Percentiles rank a stretch among this genome's conserved stretches.
Conservation (phyloP, 2,113 vertebrate species). For the Picathartes gymnocephalus region DNA sequence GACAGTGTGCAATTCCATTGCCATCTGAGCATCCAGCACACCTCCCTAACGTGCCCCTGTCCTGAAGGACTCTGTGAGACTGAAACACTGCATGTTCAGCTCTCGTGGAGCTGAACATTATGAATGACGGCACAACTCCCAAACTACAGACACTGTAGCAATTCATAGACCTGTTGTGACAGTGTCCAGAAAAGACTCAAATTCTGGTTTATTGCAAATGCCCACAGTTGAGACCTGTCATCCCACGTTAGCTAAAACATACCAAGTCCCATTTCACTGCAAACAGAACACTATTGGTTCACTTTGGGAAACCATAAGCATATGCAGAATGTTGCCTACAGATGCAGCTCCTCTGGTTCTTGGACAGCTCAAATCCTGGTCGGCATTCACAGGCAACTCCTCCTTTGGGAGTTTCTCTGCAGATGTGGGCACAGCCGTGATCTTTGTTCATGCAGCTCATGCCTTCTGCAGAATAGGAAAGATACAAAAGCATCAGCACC, state of each 20-base stretch:
- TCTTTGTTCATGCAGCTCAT: slow-evolving; percentile 99
- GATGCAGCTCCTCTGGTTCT: slow-evolving; percentile 91
- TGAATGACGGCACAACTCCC: not conserved
- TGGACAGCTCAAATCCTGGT: slow-evolving; percentile 92
- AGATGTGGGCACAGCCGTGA: slow-evolving; percentile 95
- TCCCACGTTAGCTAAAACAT: not conserved
- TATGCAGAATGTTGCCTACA: slow-evolving; percentile 75
- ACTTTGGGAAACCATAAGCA: not conserved
- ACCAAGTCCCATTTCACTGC: not conserved
- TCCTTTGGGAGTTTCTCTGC: slow-evolving; percentile 91
- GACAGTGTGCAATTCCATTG: not conserved
- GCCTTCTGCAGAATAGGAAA: slow-evolving; percentile 84
- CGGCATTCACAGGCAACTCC: slow-evolving; percentile 93
- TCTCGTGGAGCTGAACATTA: not conserved
- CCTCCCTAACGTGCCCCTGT: not conserved
- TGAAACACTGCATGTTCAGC: not conserved
- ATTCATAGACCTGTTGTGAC: not conserved
- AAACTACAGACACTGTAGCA: not conserved
- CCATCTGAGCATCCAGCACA: not conserved
- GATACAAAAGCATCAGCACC: not conserved
- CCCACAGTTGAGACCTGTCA: not conserved
- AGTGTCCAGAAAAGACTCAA: not conserved
- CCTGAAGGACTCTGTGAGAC: not conserved
- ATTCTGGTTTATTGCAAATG: not conserved
- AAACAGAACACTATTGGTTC: not conserved